A percentile compares a stretch with the other conserved stretches of the same genome.
Conservation (phyloP, 2,888 invertebrate species). For the Cepaea hortensis region DNA sequence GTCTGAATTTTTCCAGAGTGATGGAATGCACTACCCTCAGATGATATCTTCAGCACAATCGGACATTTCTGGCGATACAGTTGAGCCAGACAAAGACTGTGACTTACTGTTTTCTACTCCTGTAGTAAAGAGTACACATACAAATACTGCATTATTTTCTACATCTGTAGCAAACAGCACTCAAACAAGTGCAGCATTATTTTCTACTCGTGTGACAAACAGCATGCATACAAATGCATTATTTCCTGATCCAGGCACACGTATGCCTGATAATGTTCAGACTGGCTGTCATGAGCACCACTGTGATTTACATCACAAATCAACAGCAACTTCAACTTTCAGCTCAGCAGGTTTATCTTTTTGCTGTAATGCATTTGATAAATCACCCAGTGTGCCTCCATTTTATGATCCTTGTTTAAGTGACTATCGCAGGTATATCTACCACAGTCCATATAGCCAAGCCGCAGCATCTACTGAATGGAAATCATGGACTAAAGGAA, state of each 20-base stretch:
- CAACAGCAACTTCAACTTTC: background rate
- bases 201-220: background rate
- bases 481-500: background rate
- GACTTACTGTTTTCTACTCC: background rate
- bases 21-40: background rate
- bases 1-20: constrained; percentile 10
- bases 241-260: constrained; percentile 1
- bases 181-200: background rate
- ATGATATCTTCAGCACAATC: background rate
- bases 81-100: background rate
- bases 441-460: background rate
- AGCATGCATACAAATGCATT: background rate
- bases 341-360: constrained; percentile 6
- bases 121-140: background rate
- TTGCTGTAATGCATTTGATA: background rate
- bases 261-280: background rate
- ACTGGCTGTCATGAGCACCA: background rate
- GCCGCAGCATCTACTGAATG: constrained; percentile 11
- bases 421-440: constrained; percentile 14
- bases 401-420: background rate
- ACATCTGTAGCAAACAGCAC: background rate
- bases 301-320: background rate
- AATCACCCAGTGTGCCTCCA: background rate
- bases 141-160: background rate
- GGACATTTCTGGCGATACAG: background rate